These are phyloP conservation scores for Hofmannophila pseudospretella DNA, from an alignment of 2,888 invertebrate species.

Conservation along the genomic window DNA sequence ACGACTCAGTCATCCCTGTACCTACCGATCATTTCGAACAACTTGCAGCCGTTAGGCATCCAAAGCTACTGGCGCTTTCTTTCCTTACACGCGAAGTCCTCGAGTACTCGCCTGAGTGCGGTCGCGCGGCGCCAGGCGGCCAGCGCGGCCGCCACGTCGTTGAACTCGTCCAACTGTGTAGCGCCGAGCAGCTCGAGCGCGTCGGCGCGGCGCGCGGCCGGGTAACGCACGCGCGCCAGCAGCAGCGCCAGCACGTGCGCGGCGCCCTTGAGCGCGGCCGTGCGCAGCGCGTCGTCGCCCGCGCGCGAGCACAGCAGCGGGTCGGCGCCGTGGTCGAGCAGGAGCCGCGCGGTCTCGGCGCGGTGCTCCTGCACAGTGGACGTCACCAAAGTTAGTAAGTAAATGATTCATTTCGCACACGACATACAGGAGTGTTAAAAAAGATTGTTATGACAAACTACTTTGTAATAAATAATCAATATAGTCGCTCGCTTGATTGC, in stretches of 20 bases:
- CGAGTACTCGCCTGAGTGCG: slow-evolving; percentile 16
- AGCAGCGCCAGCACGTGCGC: slow-evolving; percentile 82
- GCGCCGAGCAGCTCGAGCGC: slow-evolving; percentile 92
- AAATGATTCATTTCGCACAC: no score
- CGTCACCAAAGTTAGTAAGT: no score
- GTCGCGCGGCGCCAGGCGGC: slow-evolving; percentile 89
- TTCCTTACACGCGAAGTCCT: no score
- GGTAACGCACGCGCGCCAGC: slow-evolving; percentile 78
- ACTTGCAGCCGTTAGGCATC: no score
- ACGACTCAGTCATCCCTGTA: no score
- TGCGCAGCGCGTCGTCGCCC: slow-evolving; percentile 93
- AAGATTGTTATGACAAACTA: no score
- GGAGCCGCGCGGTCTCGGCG: slow-evolving; percentile 88
- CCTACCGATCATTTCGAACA: no score
- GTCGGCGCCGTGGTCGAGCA: slow-evolving; percentile 89
- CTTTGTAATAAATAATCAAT: no score
- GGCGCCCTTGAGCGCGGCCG: slow-evolving; percentile 85
- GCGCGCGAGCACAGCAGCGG: slow-evolving; percentile 86
- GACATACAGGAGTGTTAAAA: no score
- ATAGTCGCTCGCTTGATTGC: no score
- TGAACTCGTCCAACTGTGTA: slow-evolving; percentile 92
- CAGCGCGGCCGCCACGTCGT: slow-evolving; percentile 84
- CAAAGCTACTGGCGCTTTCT: no score
- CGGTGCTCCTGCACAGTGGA: slow-evolving; percentile 89
- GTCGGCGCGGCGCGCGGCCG: slow-evolving; percentile 85